Base-by-base conservation (phyloP, 1,140 invertebrate genomes). In the Acromyrmex heyeri region DNA sequence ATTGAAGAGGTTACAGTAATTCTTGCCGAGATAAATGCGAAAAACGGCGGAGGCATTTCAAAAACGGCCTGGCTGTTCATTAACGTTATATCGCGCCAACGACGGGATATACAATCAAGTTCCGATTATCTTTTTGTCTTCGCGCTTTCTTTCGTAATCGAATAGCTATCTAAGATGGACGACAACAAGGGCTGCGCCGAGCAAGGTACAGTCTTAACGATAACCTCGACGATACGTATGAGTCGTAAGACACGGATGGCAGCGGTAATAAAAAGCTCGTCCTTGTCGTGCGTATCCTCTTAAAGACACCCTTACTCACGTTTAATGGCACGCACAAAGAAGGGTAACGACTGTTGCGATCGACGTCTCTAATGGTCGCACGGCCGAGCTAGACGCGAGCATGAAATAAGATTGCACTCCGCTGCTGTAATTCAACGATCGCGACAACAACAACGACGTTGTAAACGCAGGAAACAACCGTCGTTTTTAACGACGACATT, bases 251-350 rank as follows among this genome's bases (percentile, higher is more conserved):
- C 70, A 34, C 27, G 59, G 53, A 82, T 14, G 65, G 73, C 44
- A 55, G 30, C 55, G 27, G 86, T 70, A 85, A 57, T 85, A 85
- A 88, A 88, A 53, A 44, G 48, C 57, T 34, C 48, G 34, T 88
- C 62, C 59, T 76, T 82, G 79, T 48, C 72, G 50, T 38, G 10
- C 24, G 21, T 67, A 44, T 57, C 55, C 67, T 53, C 67, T 69
- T 50, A 67, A 88, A 75, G 59, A 69, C 67, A 88, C 53, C 76
- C 86, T 72, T 53, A 24, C 24, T 48, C n/a, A 59, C 53, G 10
- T 88, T 88, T 87, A 87, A 87, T 67, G 69, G 76, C 21, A 64
- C 24, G 44, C 61, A 69, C 86, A 44, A 82, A 79, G 82, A 77
- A 53, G 48, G 75, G 75, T 86, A 78, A 87, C 48, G 81, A 87